Percentiles rank a stretch among this genome's conserved stretches.
Conservation (phyloP, 1,140 invertebrate genomes). For the Orius insidiosus region DNA sequence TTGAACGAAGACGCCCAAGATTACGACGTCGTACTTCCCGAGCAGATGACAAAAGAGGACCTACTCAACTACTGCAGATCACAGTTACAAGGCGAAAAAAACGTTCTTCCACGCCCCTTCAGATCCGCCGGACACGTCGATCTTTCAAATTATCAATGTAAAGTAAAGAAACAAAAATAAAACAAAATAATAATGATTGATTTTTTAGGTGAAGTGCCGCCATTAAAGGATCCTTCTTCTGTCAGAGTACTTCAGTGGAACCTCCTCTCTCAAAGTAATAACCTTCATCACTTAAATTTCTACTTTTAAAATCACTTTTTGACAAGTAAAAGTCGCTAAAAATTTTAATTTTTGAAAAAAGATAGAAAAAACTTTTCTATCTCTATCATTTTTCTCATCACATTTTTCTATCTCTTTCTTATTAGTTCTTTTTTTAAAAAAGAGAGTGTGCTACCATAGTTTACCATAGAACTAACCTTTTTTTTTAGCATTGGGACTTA, state of each 20-base stretch:
- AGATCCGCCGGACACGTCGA: not conserved
- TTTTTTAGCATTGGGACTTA: constrained; percentile 43
- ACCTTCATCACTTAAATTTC: no score
- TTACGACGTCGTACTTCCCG: constrained; percentile 34
- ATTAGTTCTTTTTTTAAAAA: no score
- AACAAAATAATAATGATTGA: not conserved
- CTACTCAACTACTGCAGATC: constrained; percentile 33
- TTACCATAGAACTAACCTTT: constrained; percentile 7
- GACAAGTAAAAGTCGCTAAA: no score
- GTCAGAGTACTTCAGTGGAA: constrained; percentile 59
- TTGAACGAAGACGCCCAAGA: constrained; percentile 45
- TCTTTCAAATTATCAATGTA: no score
- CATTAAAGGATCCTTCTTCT: constrained; percentile 8
- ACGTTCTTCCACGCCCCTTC: constrained; percentile 30
- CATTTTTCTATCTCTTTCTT: no score
- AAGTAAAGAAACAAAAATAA: not conserved
- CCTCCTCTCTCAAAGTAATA: constrained; percentile 52
- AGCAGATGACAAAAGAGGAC: constrained; percentile 29
- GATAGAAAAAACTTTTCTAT: no score
- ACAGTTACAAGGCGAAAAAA: constrained; percentile 25
- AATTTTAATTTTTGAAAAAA: no score
- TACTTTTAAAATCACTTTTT: no score
- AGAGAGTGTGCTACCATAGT: not conserved
- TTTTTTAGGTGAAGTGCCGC: not conserved
- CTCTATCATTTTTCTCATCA: no score